These are phyloP conservation scores for Leptopilina drosophilae DNA, from an alignment of 2,888 invertebrate species.

Conservation along the genomic window DNA sequence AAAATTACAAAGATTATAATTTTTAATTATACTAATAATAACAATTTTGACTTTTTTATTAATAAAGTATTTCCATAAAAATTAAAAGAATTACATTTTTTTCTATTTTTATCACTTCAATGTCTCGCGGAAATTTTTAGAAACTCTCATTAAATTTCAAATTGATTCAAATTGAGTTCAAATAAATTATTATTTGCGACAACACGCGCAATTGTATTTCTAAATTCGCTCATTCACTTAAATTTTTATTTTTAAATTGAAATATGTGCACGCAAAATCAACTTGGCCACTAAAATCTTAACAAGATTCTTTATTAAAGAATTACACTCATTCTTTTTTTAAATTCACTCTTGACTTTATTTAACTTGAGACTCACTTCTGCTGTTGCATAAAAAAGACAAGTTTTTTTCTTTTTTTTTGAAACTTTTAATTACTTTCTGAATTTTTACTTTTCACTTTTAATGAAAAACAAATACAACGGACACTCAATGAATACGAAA, in stretches of 20 bases:
- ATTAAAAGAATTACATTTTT: too few relatives aligned
- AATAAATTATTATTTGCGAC: constrained; percentile 47
- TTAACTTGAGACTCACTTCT: not conserved
- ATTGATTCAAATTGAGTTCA: constrained; percentile 56
- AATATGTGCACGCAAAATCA: constrained; percentile 1
- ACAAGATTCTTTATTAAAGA: not conserved
- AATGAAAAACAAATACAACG: constrained; percentile 9
- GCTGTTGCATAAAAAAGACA: not conserved
- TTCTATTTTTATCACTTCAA: not conserved
- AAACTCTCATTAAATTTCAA: constrained; percentile 1
- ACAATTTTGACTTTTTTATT: too few relatives aligned
- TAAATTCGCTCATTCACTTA: not conserved
- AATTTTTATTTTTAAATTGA: not conserved
- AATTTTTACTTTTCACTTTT: not conserved
- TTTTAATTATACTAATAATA: too few relatives aligned
- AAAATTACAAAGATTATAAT: too few relatives aligned
- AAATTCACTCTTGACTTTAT: not conserved
- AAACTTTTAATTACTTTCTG: not conserved
- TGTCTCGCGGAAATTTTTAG: constrained; percentile 43
- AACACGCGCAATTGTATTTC: not conserved
- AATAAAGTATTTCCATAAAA: too few relatives aligned
- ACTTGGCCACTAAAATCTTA: constrained; percentile 13
- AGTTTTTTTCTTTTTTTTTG: not conserved
- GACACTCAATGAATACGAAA: not conserved
- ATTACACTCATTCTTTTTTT: not conserved